Base-by-base conservation (phyloP, 2,888 invertebrate species). In the Ptychoptera albimana region DNA sequence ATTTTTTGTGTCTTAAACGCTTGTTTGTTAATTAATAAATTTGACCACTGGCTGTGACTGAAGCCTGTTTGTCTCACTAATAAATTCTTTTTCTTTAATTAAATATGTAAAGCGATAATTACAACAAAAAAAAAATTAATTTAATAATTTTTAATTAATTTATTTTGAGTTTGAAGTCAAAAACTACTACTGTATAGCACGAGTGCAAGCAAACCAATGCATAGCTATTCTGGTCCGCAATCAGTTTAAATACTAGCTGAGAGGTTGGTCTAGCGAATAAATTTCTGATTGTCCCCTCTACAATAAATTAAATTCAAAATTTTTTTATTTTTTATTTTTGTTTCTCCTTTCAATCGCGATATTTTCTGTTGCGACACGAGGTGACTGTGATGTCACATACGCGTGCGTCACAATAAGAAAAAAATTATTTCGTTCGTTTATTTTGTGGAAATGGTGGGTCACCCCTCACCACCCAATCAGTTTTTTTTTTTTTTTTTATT, bases 201-300 rank as follows among this genome's bases (percentile, higher is more conserved):
- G 42, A 42, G 35, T 42, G 42, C 42, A 42, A 75, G 74, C 74
- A 73, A 72, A 74, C 74, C 74, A 75, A 75, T 75, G 75, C 71
- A 73, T 74, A 70, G 59, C 69, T 69, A 69, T 68, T 71, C 69
- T 69, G 68, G 71, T 69, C 71, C 64, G 69, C 70, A 71, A 71
- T 70, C 71, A 71, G 70, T 72, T 75, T 75, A 74, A 75, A 75
- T 75, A 75, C 65, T 61, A 59, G 54, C 47, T 47, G 43, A 42
- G 37, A 32, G n/a, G 39, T 44, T 43, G 47, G 45, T 47, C 47
- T 39, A 40, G 37, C 39, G n/a, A n/a, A n/a, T 39, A 36, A 41
- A n/a, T 41, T 12, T 41, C 16, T 34, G 35, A 34, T 32, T 42
- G 44, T 16, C 44, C 39, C 44, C 44, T 44, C 44, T 37, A 37